These are phyloP conservation scores for Prunella fulvescens DNA, from an alignment of 2,113 vertebrate genomes.

Conservation along the genomic window DNA sequence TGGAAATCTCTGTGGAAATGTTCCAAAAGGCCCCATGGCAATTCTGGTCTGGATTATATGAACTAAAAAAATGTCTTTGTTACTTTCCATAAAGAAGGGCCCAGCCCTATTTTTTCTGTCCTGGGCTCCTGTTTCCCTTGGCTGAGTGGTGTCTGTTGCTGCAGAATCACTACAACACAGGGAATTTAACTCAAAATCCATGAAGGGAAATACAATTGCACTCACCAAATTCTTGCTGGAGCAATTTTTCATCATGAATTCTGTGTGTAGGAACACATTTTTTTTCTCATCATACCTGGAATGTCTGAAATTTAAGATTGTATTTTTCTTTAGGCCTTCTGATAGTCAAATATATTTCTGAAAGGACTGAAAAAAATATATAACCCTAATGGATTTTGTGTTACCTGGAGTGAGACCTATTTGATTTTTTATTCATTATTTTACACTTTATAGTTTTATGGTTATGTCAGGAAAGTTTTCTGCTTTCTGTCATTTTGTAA, in stretches of 20 bases:
- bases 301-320: not conserved
- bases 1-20: not conserved
- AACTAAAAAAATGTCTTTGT: not conserved
- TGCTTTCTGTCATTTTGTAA: not conserved
- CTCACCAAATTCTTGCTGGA: not conserved
- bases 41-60: not conserved
- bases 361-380: not conserved
- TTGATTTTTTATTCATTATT: not conserved
- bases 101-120: not conserved
- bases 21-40: not conserved
- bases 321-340: not conserved
- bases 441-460: not conserved
- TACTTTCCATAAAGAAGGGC: not conserved
- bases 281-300: not conserved
- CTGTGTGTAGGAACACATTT: not conserved
- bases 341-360: not conserved
- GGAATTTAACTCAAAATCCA: not conserved
- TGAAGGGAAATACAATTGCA: not conserved
- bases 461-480: not conserved
- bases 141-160: not conserved
- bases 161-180: not conserved
- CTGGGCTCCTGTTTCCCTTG: not conserved
- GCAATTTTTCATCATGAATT: not conserved
- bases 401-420: not conserved
- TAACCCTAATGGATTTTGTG: not conserved